Evolutionary conservation across 2,797 vertebrate species (phyloP), one percentile per base, ranked within the genome.

Genomic region (Margarornis squamiger): DNA sequence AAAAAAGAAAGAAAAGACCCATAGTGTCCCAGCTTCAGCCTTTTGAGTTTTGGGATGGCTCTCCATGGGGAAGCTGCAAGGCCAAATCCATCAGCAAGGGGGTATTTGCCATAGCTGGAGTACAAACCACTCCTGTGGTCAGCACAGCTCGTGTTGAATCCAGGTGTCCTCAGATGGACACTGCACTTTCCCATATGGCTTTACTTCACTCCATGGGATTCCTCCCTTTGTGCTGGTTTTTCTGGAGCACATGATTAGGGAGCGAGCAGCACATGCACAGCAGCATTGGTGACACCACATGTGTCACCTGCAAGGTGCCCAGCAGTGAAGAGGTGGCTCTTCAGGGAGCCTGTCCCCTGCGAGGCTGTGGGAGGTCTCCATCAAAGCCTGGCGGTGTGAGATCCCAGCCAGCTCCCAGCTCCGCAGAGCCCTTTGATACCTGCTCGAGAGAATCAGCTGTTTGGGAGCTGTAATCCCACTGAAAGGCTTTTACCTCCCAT

Each of bases 61-160:
- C 5, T 52, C 34, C 21, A 7, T 7, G 0, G 1, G 52, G 51
- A 55, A 58, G 22, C 70, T 49, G 17, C 2, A 24, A 77, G 41
- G 38, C 32, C 26, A 27, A 12, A 38, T 57, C 23, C 13, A 3
- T n/a, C 43, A 30, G 12, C 0, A 3, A 2, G 26, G 7, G 23
- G 5, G 1, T 19, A 26, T 15, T 61, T 58, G 21, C 14, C 2
- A 2, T 3, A 34, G 29, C 48, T 49, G 52, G 48, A 86, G n/a
- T 61, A 26, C 0, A 0, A 29, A 18, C 32, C 3, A 2, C 38
- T 86, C 39, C 48, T 51, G n/a, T 3, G 10, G 48, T 4, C 30
- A 48, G 24, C 48, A 24, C 51, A 36, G 14, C 39, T 74, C 1
- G 0, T 12, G 16, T 17, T 26, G 52, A n/a, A 6, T 10, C 20